Base-by-base conservation (phyloP, 35 echinoderm and acorn worm genomes). In the Nesometra sesokonis region DNA sequence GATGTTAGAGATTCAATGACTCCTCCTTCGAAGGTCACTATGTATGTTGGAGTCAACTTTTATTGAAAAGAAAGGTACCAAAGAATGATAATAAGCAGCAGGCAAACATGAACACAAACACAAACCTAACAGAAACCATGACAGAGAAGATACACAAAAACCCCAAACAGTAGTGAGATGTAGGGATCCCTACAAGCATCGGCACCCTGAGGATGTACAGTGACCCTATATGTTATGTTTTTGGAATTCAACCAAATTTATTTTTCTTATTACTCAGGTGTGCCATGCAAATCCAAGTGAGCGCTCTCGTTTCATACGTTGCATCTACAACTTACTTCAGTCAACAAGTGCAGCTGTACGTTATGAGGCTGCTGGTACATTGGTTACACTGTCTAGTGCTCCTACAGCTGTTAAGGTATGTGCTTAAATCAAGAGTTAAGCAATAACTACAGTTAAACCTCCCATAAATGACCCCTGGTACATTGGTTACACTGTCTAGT, bases 251-350 rank as follows among this genome's bases (percentile, higher is more conserved):
- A 29, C 32, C 5, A 78, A 30, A 33, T 78, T 33, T 43, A 7
- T 43, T 43, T 7, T 43, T 43, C 15, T 83, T 3, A 80, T 30
- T 30, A 33, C 46, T n/a, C 35, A 97, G 95, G 95, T 97, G 23
- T 97, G 95, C 76, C 95, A 97, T 86, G 37, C 92, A 76, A 97
- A 97, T 85, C 95, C 95, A 85, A 92, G 90, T 9, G 95, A 97
- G 90, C 79, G 95, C 31, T 86, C 92, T 23, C 89, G 95, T 29
- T 97, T 97, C 47, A 97, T 97, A 57, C 89, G 95, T 21, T 97
- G 95, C 47, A 97, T 97, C 79, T 97, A 97, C 85, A 97, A 97
- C 43, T 88, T 97, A 0, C 92, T 97, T 19, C 92, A 97, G 82
- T 97, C 95, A 33, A 91, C 95, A 80, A 97, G 95, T 85, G 86